Evolutionary conservation across 92 coral and sea anemone genomes (phyloP), one percentile per base, ranked within the genome.

Genomic region (Montipora capitata): DNA sequence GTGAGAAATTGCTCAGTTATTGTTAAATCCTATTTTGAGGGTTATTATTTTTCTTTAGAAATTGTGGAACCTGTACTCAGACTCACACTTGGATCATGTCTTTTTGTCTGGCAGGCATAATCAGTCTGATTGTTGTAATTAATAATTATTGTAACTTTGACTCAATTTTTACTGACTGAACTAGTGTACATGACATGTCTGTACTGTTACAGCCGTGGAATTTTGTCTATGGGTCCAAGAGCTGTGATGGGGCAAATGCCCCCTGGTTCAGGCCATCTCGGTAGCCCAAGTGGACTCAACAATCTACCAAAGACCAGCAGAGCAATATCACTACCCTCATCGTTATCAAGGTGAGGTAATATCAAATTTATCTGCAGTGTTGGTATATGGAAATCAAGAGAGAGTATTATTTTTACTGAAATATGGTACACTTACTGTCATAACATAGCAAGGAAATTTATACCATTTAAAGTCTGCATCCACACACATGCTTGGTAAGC

Each of bases 171-270:
- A 27, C 35, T 27, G 35, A 27, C 35, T 27, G 35, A 27, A 27
- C 35, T 27, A 27, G 35, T 27, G 35, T 27, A 27, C 35, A 45
- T 45, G 51, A 1, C 5, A 2, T 45, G 13, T 54, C 61, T 54
- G 3, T 54, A 5, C 10, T 0, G 10, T 67, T 85, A 41, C 85
- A 93, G 96, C 78, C 76, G 99, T 79, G 99, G 99, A 7, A 97
- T 97, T 57, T 72, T 97, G 10, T 97, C 99, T 14, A 97, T 97
- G 99, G 98, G 98, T 18, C 98, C 96, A 7, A 87, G 99, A 52
- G 94, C 95, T 52, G 88, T 77, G 44, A 87, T 93, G 85, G 95
- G 96, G 68, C 95, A 95, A 77, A 90, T 96, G 43, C 95, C 94
- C 5, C 95, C 95, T 76, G 94, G 93, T 43, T 89, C 89, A 4